These are phyloP conservation scores for Drosophila mojavensis DNA, from an alignment of 1,140 invertebrate genomes.

Conservation along the genomic window DNA sequence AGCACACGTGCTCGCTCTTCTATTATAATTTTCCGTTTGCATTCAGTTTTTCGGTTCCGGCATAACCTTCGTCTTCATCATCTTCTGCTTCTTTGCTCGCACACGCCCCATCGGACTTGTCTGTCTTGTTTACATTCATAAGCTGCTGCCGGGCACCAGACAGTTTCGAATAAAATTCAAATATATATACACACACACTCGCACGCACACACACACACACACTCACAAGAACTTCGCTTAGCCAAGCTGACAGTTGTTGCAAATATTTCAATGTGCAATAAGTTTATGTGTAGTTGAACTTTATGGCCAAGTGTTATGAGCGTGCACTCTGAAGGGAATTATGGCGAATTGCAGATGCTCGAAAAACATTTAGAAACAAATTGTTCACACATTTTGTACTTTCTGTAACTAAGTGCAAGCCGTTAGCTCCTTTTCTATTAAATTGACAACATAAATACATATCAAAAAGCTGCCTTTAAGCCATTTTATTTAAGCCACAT, in stretches of 20 bases:
- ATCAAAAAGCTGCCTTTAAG: constrained; percentile 3
- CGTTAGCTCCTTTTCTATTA: not conserved
- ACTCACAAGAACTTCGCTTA: constrained; percentile 26
- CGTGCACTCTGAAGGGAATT: no score
- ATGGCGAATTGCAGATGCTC: not conserved
- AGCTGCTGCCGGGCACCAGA: constrained; percentile 29
- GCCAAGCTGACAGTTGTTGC: constrained; percentile 18
- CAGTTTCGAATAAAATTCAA: constrained; percentile 24
- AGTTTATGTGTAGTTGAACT: not conserved
- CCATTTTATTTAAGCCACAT: constrained; percentile 10
- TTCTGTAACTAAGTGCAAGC: not conserved
- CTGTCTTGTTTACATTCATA: constrained; percentile 54
- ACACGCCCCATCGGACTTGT: constrained; percentile 18
- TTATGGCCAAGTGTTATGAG: not conserved
- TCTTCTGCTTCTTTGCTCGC: not conserved
- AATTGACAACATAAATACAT: constrained; percentile 14
- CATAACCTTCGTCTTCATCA: not conserved
- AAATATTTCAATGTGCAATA: constrained; percentile 10
- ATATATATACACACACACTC: not conserved
- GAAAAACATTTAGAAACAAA: not conserved
- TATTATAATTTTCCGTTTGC: constrained; percentile 41
- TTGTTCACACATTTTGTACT: not conserved
- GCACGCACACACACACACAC: not conserved
- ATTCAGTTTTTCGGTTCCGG: constrained; percentile 31
- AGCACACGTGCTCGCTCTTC: not conserved